A percentile compares a stretch with the other conserved stretches of the same genome.
Conservation (phyloP, 1,140 invertebrate species). For the Littorina saxatilis region DNA sequence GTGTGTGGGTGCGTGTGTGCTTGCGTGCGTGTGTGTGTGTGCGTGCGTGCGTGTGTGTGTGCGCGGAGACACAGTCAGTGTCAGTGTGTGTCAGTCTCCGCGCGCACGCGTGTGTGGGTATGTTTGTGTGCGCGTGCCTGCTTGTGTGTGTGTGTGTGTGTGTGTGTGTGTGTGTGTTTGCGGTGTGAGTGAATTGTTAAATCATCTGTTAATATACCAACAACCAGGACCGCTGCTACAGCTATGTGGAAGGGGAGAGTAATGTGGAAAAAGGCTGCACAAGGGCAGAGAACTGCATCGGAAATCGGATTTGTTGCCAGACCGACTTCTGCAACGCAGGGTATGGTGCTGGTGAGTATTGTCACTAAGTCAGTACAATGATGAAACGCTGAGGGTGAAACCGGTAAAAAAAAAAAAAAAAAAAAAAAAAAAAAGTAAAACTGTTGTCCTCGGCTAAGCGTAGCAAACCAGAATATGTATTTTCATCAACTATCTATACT, state of each 20-base stretch:
- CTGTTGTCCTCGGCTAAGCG: too few species aligned
- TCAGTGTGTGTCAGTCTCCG: too few species aligned
- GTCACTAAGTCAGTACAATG: too few species aligned
- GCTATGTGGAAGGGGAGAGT: constrained; percentile 24
- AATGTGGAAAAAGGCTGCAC: constrained; percentile 42
- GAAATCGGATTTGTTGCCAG: constrained; percentile 39
- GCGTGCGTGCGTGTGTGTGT: constrained; percentile 6
- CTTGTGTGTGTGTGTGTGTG: neutral
- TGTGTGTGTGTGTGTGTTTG: neutral
- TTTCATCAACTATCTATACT: too few species aligned
- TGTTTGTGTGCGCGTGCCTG: too few species aligned
- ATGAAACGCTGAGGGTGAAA: too few species aligned
- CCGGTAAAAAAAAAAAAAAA: too few species aligned
- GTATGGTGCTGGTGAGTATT: constrained; percentile 18
- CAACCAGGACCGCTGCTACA: constrained; percentile 44
- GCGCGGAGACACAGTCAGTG: too few species aligned
- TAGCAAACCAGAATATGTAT: too few species aligned
- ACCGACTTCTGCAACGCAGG: constrained; percentile 41
- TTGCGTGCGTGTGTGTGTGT: constrained; percentile 27
- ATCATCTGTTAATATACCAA: too few species aligned
- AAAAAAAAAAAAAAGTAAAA: too few species aligned
- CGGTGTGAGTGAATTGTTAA: neutral
- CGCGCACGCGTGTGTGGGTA: too few species aligned
- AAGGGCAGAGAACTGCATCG: constrained; percentile 32
- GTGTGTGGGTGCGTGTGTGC: constrained; percentile 12